Evolutionary conservation across 2,113 vertebrate genomes (phyloP).

Genomic region (Cichladusa arquata): DNA sequence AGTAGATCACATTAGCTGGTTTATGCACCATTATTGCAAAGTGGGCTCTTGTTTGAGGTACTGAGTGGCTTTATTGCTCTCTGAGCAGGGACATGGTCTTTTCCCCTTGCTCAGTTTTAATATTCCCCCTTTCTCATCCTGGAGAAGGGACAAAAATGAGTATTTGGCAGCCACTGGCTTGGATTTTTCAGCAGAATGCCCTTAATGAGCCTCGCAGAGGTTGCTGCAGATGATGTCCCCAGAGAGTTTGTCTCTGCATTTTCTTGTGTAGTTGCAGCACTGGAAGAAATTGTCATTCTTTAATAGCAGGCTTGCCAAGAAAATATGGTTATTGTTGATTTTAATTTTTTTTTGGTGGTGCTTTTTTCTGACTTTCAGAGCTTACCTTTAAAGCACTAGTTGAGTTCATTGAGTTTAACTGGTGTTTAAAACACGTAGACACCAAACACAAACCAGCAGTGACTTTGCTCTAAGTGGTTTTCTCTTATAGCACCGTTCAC

Average conservation of each 20-base stretch:
- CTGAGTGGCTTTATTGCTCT: neutral
- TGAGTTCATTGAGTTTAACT: neutral
- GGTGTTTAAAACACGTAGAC: neutral
- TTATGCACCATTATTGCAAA: neutral
- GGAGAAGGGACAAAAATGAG: neutral
- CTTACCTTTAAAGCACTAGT: neutral
- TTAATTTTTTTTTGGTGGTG: neutral
- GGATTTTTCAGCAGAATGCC: neutral
- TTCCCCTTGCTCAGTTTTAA: neutral
- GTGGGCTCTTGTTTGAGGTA: neutral
- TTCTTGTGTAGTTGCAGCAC: neutral
- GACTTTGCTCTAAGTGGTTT: neutral
- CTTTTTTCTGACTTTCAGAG: neutral
- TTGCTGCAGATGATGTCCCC: neutral
- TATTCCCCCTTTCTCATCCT: neutral
- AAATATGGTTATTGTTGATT: neutral
- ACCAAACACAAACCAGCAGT: neutral
- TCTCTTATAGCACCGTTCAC: rapidly evolving
- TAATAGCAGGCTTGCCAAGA: neutral
- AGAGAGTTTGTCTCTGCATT: neutral
- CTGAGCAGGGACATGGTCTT: neutral
- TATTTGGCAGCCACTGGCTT: neutral
- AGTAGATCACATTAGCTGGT: constrained; percentile 20
- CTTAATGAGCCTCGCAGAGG: neutral
- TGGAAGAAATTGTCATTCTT: neutral